Evolutionary conservation across 2,888 invertebrate genomes (phyloP).

Genomic region (Myopa testacea): DNA sequence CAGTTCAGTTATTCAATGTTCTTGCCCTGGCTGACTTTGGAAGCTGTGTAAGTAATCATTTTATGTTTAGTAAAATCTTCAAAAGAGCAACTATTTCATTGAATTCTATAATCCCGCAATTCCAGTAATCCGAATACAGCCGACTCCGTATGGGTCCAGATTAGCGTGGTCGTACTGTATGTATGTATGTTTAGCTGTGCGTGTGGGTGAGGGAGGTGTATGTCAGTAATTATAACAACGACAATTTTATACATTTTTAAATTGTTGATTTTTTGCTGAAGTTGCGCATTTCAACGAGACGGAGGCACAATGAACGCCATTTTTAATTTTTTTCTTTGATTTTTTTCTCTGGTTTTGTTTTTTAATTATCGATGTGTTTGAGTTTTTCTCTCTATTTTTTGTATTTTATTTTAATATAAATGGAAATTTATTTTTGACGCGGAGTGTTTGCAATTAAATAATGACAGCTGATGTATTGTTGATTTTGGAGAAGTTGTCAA

Average conservation of each 20-base stretch:
- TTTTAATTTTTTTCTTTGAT: no score
- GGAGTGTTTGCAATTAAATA: neutral
- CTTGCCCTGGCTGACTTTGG: no score
- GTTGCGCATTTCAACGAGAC: conserved; percentile 29
- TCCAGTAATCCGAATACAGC: no score
- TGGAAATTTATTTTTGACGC: conserved; percentile 11
- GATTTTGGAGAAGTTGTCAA: no score
- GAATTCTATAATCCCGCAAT: no score
- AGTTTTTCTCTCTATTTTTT: neutral
- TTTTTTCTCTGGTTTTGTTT: neutral
- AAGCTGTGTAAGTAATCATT: no score
- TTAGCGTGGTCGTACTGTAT: neutral
- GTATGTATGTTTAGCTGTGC: neutral
- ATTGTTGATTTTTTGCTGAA: conserved; percentile 9
- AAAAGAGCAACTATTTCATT: no score
- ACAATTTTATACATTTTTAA: conserved; percentile 26
- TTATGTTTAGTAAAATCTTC: no score
- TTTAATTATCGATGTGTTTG: neutral
- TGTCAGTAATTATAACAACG: conserved; percentile 32
- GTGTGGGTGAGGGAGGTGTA: neutral
- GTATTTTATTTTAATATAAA: neutral
- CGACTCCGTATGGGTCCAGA: neutral
- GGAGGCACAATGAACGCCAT: conserved; percentile 11
- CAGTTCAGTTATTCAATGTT: no score
- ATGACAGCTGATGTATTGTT: neutral